Base-by-base conservation (phyloP, 2,797 vertebrate genomes). In the Cygnus olor region DNA sequence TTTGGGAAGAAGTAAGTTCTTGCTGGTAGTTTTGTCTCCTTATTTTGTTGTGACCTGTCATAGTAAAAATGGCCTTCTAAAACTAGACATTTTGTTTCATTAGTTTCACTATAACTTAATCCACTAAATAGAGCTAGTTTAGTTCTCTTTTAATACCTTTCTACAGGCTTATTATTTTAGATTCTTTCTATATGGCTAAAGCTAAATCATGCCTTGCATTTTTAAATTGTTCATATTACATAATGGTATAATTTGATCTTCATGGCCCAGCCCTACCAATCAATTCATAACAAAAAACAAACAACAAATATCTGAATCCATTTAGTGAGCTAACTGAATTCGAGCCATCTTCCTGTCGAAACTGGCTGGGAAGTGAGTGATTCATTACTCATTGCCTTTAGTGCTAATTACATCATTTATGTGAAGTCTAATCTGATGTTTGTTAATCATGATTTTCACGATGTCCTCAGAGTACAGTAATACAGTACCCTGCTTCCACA, bases 1-100 rank as follows among this genome's bases (percentile, higher is more conserved):
- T 98, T 97, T 98, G 98, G 98, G 98, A 98, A 97, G 98, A 98
- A 98, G 98, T 98, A 98, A 98, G 98, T 98, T 97, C 57, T 89
- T 86, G 85, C 84, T 91, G 80, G 77, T 83, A 81, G 94, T 95
- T 96, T 86, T 95, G 73, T 94, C 73, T 95, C 80, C 72, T 47
- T 69, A 34, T 68, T 89, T 89, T 96, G 78, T 96, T 95, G 90
- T 95, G 89, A 80, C 69, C 78, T 93, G 76, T 96, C 36, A 84
- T 88, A 95, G 74, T 89, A 87, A 86, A 81, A 90, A 66, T 76
- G 63, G 32, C 65, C 60, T 14, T 72, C 64, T 93, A 70, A 86
- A 88, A 47, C 53, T 96, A 97, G 74, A 58, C 56, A 47, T 66
- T 72, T 80, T 80, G 49, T 58, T 87, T 74, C 73, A 54, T 72